Evolutionary conservation across 2,797 vertebrate genomes (phyloP).

Genomic region (Thalassophryne amazonica): DNA sequence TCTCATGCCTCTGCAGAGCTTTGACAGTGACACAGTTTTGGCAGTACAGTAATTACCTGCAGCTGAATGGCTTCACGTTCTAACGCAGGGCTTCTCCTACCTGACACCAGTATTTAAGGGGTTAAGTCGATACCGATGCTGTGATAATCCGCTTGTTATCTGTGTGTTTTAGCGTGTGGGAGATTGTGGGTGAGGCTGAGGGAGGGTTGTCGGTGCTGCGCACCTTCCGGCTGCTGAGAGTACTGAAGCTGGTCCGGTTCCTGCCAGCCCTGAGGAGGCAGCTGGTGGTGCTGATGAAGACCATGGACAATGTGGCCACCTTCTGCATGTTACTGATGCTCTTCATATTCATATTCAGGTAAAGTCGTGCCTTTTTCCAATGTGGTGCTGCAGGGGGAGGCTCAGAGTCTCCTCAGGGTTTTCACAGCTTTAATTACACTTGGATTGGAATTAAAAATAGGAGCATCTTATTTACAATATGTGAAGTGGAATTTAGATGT

Average conservation of each 20-base stretch:
- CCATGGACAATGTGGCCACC: slow-evolving; percentile 93
- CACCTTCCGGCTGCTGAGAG: slow-evolving; percentile 89
- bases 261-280: slow-evolving; percentile 90
- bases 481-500: no score
- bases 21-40: slow-evolving; percentile 15
- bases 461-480: no score
- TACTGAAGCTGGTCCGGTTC: slow-evolving; percentile 91
- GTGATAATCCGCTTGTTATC: background rate
- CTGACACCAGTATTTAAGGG: no score
- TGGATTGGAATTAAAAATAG: no score
- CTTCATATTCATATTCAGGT: slow-evolving; percentile 95
- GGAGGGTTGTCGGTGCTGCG: slow-evolving; percentile 89
- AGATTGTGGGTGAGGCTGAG: slow-evolving; percentile 87
- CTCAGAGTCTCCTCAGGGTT: background rate
- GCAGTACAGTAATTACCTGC: no score
- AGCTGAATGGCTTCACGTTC: no score
- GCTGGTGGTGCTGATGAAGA: slow-evolving; percentile 93
- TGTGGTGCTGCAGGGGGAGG: background rate
- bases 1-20: background rate
- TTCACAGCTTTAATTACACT: slow-evolving; percentile 5
- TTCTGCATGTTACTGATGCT: slow-evolving; percentile 92
- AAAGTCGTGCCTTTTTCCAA: background rate
- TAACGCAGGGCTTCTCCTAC: background rate
- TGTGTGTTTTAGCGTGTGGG: slow-evolving; percentile 83
- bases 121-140: slow-evolving; percentile 6